Evolutionary conservation across 64 coral and sea anemone species (phyloP).

Genomic region (Exaiptasia diaphana): DNA sequence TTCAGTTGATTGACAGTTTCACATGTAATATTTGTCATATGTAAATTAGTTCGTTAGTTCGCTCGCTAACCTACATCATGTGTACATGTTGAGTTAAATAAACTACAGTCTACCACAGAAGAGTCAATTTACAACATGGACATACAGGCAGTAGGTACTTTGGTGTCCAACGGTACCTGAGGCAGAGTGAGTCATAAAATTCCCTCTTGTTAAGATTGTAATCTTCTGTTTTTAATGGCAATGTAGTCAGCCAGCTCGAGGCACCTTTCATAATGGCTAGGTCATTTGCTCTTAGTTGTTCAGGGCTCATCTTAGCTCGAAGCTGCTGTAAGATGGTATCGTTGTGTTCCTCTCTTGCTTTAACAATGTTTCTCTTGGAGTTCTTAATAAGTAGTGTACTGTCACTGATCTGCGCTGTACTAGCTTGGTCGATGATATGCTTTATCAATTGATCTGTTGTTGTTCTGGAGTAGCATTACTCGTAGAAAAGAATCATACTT

Average conservation of each 20-base stretch:
- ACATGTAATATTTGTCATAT: no score
- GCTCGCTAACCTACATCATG: no score
- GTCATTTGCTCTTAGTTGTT: constrained; percentile 37
- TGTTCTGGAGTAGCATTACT: no score
- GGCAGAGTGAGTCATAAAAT: constrained; percentile 42
- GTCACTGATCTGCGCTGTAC: no score
- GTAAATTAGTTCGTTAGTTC: no score
- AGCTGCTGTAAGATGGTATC: neutral
- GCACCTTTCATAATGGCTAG: constrained; percentile 38
- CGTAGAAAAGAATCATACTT: no score
- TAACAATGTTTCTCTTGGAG: neutral
- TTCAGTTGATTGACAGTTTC: no score
- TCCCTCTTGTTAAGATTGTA: constrained; percentile 13
- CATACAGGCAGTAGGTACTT: constrained; percentile 41
- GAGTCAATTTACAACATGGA: neutral
- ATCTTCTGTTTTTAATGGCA: constrained; percentile 44
- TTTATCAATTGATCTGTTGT: no score
- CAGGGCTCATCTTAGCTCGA: neutral
- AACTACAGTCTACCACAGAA: no score
- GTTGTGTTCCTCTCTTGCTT: neutral
- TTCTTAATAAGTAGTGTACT: no score
- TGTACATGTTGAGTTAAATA: no score
- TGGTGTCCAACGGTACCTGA: constrained; percentile 45
- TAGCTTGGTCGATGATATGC: no score
- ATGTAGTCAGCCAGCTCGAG: constrained; percentile 40